Conservation (phyloP, 2,888 invertebrate genomes). For the Heliconius ethilla region DNA sequence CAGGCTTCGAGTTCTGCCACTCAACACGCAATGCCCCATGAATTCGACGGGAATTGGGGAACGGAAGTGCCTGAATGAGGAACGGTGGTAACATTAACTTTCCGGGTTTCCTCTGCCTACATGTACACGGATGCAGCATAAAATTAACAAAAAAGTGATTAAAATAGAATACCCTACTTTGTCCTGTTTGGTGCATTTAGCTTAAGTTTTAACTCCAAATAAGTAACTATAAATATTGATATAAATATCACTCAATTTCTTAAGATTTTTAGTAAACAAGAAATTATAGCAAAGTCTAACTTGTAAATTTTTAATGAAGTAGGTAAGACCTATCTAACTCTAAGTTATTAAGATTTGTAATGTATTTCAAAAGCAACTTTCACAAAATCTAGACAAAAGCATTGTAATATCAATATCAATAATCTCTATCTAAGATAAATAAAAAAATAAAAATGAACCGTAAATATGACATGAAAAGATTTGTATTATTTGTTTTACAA, state of each 20-base stretch:
- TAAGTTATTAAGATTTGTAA: not conserved
- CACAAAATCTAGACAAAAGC: not conserved
- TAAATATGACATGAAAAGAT: too few species aligned
- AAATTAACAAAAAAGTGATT: not conserved
- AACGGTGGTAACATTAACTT: not conserved
- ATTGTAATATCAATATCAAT: too few species aligned
- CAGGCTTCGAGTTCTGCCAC: not conserved
- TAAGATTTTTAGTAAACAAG: too few species aligned
- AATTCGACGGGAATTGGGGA: not conserved
- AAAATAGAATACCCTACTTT: not conserved
- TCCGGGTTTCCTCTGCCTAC: not conserved
- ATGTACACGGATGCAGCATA: too few species aligned
- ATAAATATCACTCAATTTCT: not conserved
- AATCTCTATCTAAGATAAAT: too few species aligned
- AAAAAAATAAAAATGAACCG: too few species aligned
- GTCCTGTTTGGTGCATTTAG: not conserved
- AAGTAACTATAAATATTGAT: not conserved
- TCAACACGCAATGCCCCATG: too few species aligned
- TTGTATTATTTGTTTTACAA: too few species aligned
- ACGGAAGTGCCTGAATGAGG: not conserved
- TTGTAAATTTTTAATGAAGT: too few species aligned
- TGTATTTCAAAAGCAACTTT: not conserved
- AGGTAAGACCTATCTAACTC: not conserved
- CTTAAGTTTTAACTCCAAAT: too few species aligned
- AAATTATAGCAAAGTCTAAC: not conserved